Evolutionary conservation across 2,113 vertebrate genomes (phyloP).

Genomic region (Eleginops maclovinus): DNA sequence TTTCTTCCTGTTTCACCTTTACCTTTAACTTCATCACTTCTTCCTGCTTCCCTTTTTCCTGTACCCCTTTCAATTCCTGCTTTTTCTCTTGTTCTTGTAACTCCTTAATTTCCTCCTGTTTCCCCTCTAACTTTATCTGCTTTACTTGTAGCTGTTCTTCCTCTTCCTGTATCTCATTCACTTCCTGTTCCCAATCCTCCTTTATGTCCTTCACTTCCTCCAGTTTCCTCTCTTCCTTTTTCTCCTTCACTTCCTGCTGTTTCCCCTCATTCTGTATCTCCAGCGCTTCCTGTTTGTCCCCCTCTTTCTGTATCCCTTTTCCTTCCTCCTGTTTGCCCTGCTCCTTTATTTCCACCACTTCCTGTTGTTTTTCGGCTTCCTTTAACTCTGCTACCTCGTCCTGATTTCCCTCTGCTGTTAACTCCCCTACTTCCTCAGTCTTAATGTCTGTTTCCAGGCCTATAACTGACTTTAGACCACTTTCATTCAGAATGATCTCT

Average conservation of each 20-base stretch:
- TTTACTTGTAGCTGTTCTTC: neutral
- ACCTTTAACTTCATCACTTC: neutral
- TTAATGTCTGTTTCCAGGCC: neutral
- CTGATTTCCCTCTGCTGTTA: neutral
- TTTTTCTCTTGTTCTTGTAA: neutral
- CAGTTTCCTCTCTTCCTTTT: neutral
- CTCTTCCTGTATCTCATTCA: neutral
- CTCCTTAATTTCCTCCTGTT: neutral
- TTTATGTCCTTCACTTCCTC: neutral
- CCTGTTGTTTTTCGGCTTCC: neutral
- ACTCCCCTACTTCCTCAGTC: neutral
- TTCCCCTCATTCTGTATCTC: neutral
- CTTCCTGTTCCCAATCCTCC: neutral
- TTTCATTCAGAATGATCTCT: conserved; percentile 20
- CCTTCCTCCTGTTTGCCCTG: neutral
- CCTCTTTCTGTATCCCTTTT: neutral
- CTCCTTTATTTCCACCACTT: neutral
- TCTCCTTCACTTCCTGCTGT: neutral
- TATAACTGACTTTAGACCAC: neutral
- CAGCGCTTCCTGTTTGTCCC: neutral
- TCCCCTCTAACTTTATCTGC: neutral
- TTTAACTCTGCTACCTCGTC: conserved; percentile 1
- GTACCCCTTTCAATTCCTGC: neutral
- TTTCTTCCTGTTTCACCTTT: neutral
- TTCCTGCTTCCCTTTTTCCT: neutral